Evolutionary conservation across 2,797 vertebrate species (phyloP), one percentile per base, ranked within the genome.

Genomic region (Galagoides demidoff): DNA sequence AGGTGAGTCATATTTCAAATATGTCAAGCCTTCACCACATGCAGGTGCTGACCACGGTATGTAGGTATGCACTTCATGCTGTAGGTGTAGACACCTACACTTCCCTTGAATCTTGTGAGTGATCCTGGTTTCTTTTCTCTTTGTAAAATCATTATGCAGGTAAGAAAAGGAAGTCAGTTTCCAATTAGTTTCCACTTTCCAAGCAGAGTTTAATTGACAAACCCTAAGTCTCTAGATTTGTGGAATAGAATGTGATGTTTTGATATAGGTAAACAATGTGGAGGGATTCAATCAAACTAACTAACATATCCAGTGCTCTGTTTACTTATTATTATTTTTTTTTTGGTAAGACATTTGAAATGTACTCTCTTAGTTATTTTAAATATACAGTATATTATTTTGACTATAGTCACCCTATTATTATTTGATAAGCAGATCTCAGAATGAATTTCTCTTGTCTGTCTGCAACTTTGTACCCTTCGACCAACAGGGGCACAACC

Each of bases 201-300:
- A 85, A 87, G 20, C 45, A 22, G 11, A 25, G 27, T 89, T 13
- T 57, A 81, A 55, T 95, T 66, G 12, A 71, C n/a, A 83, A 85
- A 39, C 70, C 17, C 5, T 68, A 63, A n/a, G 37, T 83, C 4
- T 29, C 59, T 49, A 55, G 23, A 43, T 57, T 93, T 52, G 70
- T 20, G 34, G 25, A 19, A 3, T 27, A 77, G 5, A 71, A 39
- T 59, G 23, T 49, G 10, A 34, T 74, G 17, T 83, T 74, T 93
- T 76, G 52, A 70, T 59, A 52, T 37, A 77, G 45, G 25, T 70
- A 70, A 86, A 90, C 17, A 66, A 79, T 39, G n/a, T 63, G n/a
- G 23, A 70, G 81, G 70, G 39, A 34, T 77, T 68, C 70, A 77
- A 93, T 93, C 70, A 55, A 87, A 61, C 31, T 77, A 87, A 70